Evolutionary conservation across 1,140 invertebrate genomes (phyloP).

Genomic region (Cydia amplana): DNA sequence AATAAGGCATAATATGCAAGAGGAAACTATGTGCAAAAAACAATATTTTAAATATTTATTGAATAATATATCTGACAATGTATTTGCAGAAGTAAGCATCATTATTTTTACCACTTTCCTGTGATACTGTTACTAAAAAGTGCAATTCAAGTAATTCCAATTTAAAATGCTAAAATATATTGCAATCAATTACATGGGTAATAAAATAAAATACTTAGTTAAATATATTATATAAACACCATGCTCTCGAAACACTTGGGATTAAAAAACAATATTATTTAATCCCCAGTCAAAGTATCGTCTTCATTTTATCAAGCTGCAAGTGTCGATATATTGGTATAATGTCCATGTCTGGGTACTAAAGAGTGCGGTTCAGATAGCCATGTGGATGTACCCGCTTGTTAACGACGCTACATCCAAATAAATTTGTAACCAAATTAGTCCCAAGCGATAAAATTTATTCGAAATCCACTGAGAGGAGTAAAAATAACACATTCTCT

Average conservation of each 20-base stretch:
- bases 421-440: conserved; percentile 80
- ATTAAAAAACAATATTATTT: conserved; percentile 67
- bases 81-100: too few relatives aligned
- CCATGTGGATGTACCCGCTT: conserved; percentile 72
- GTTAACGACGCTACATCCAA: conserved; percentile 76
- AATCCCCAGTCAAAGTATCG: conserved; percentile 67
- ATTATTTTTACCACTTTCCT: too few relatives aligned
- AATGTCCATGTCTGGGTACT: conserved; percentile 69
- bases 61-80: too few relatives aligned
- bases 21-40: too few relatives aligned
- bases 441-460: conserved; percentile 78
- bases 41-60: too few relatives aligned
- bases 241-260: conserved; percentile 43
- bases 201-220: conserved; percentile 66
- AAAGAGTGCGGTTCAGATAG: conserved; percentile 72
- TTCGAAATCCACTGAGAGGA: conserved; percentile 75
- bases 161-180: too few relatives aligned
- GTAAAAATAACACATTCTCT: conserved; percentile 78
- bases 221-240: conserved; percentile 31
- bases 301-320: conserved; percentile 76
- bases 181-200: too few relatives aligned
- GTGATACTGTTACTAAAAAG: too few relatives aligned
- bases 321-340: conserved; percentile 77
- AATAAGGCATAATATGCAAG: too few relatives aligned
- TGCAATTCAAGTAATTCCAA: too few relatives aligned